Conservation (phyloP, 2,888 invertebrate species). For the Troides aeacus region DNA sequence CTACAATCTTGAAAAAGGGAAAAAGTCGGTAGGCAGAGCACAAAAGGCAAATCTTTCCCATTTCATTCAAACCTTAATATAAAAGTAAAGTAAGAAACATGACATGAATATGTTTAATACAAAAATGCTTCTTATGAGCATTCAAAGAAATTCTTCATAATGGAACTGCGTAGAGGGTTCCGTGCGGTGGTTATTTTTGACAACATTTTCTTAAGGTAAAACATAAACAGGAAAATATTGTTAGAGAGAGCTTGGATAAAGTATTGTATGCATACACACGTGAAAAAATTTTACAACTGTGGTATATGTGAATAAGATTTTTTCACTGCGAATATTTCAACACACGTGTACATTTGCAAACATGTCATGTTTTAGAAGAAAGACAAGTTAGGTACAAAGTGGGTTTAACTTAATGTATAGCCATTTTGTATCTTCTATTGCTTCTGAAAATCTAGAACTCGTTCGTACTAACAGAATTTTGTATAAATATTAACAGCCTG, state of each 20-base stretch:
- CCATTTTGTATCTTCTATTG: no score
- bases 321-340: not conserved
- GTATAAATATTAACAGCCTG: no score
- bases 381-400: not conserved
- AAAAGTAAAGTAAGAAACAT: conserved; percentile 4
- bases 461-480: no score
- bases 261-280: not conserved
- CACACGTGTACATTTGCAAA: not conserved
- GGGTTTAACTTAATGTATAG: no score
- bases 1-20: not conserved
- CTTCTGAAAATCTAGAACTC: no score
- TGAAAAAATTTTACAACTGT: not conserved
- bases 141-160: not conserved
- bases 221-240: conserved; percentile 4
- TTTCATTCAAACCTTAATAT: conserved; percentile 2
- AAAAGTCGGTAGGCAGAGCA: not conserved
- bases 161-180: not conserved
- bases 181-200: not conserved
- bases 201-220: conserved; percentile 2
- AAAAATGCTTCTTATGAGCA: not conserved
- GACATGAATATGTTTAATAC: conserved; percentile 7
- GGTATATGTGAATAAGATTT: not conserved
- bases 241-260: not conserved
- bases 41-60: not conserved
- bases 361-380: not conserved